Percentiles rank a stretch among this genome's conserved stretches.
Evolutionary conservation across 2,113 vertebrate species (phyloP).

Genomic region (Pelecanus crispus): DNA sequence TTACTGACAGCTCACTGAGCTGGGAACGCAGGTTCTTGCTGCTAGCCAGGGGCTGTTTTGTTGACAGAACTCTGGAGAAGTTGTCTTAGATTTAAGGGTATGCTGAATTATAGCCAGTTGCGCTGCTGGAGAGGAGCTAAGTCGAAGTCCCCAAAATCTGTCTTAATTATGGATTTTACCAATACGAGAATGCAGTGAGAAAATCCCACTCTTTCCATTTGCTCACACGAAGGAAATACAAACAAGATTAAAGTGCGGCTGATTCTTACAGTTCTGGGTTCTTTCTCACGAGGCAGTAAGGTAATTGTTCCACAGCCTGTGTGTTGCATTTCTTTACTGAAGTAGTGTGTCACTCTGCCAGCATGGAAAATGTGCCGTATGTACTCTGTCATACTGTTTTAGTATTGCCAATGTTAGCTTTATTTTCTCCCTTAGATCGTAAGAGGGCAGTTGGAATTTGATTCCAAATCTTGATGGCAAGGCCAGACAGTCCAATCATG

Average conservation of each 20-base stretch:
- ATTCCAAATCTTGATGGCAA: not conserved
- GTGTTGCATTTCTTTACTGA: not conserved
- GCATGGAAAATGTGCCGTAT: not conserved
- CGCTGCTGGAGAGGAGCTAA: not conserved
- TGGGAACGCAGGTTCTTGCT: not conserved
- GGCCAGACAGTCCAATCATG: not conserved
- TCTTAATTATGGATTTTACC: not conserved
- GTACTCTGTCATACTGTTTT: not conserved
- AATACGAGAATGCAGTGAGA: not conserved
- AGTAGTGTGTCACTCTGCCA: not conserved
- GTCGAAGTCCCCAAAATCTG: not conserved
- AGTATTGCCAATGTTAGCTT: not conserved
- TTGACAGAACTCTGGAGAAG: not conserved
- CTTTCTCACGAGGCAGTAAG: not conserved
- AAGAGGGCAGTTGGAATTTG: not conserved
- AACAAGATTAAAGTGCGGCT: not conserved
- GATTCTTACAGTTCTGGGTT: not conserved
- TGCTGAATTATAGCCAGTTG: not conserved
- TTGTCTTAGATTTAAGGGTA: not conserved
- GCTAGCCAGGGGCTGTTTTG: not conserved
- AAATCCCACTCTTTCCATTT: not conserved
- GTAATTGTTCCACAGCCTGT: not conserved
- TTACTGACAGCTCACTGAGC: not conserved
- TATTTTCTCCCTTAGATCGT: not conserved
- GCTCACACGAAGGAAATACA: not conserved